These are phyloP conservation scores for Porites rus DNA, from an alignment of 92 coral and sea anemone species.

Conservation along the genomic window DNA sequence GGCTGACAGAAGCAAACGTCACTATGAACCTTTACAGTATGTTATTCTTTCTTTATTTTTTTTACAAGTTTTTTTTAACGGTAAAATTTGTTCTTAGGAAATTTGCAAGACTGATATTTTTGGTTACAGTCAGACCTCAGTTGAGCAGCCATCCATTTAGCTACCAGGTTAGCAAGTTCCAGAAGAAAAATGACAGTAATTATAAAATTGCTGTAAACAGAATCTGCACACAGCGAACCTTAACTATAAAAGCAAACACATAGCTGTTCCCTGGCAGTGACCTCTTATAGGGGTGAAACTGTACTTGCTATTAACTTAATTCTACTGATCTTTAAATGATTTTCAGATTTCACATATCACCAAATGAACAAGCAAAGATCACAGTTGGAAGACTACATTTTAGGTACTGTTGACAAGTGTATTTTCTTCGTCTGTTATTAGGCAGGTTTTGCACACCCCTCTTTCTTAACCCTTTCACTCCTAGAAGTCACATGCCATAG, in stretches of 20 bases:
- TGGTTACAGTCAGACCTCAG: too few species aligned
- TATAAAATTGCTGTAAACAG: background rate
- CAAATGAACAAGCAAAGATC: constrained; percentile 60
- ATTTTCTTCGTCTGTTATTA: background rate
- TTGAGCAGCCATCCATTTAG: too few species aligned
- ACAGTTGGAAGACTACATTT: constrained; percentile 96
- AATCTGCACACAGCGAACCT: too few species aligned
- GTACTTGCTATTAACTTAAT: too few species aligned
- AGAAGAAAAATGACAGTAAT: background rate
- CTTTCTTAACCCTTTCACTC: background rate
- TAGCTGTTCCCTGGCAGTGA: too few species aligned
- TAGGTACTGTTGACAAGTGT: constrained; percentile 57
- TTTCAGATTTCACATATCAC: constrained; percentile 75
- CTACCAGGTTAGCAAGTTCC: too few species aligned
- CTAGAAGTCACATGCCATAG: background rate
- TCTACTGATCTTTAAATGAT: background rate
- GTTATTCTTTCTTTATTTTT: constrained; percentile 11
- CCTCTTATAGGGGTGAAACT: too few species aligned
- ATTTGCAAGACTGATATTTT: too few species aligned
- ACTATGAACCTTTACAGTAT: constrained; percentile 86
- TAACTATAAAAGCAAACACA: too few species aligned
- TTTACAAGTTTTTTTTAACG: too few species aligned
- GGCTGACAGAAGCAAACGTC: constrained; percentile 91
- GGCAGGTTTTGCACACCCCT: background rate
- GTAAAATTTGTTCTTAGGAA: too few species aligned